A percentile compares a stretch with the other conserved stretches of the same genome.
These are phyloP conservation scores for Saccopteryx leptura DNA, from an alignment of 2,113 vertebrate species.

Conservation along the genomic window DNA sequence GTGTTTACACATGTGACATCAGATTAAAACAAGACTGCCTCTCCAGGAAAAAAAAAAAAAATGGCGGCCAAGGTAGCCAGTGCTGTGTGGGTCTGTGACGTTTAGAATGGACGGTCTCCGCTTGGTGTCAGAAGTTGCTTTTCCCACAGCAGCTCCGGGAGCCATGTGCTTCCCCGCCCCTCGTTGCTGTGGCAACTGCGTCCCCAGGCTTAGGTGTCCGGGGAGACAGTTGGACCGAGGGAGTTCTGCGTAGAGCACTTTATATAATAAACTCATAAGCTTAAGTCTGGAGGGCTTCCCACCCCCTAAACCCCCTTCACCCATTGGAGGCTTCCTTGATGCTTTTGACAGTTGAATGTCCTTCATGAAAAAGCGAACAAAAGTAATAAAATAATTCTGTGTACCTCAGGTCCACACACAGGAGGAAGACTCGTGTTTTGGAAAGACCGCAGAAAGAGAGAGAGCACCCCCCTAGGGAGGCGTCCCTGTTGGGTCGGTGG, in stretches of 20 bases:
- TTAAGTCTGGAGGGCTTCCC: background rate
- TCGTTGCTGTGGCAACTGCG: background rate
- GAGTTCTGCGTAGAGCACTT: background rate
- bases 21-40: slow-evolving; percentile 41
- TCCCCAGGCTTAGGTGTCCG: slow-evolving; percentile 2
- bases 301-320: too few species aligned
- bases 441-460: background rate
- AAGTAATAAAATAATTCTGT: background rate
- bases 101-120: background rate
- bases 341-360: background rate
- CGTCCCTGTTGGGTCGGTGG: background rate
- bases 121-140: background rate
- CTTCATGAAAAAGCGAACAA: background rate
- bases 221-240: background rate
- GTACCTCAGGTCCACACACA: background rate
- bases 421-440: background rate
- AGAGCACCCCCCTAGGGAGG: background rate
- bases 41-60: background rate
- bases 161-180: background rate
- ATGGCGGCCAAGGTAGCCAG: background rate
- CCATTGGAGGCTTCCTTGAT: background rate
- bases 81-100: background rate
- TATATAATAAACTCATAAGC: slow-evolving; percentile 6
- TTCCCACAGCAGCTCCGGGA: background rate
- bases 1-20: background rate